Evolutionary conservation across 1,140 invertebrate genomes (phyloP).

Genomic region (Lepeophtheirus salmonis): DNA sequence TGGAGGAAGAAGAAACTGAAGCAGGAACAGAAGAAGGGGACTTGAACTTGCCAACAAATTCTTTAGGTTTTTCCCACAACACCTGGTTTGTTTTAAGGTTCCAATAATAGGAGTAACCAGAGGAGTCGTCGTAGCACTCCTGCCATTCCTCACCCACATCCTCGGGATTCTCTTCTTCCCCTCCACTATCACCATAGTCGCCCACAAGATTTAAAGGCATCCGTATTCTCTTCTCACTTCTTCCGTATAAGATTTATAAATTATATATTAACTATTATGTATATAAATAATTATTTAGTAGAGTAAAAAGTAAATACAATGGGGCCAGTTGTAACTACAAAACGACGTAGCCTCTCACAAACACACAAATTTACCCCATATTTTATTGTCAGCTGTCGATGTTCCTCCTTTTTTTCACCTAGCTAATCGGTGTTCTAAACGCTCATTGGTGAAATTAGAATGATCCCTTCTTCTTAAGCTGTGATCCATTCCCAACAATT

Average conservation of each 20-base stretch:
- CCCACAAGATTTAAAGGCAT: not conserved
- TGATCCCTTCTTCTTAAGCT: too few relatives aligned
- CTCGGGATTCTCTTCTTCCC: not conserved
- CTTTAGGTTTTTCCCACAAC: constrained; percentile 46
- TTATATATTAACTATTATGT: not conserved
- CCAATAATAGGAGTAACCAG: constrained; percentile 52
- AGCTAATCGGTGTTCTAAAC: too few relatives aligned
- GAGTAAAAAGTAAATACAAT: not conserved
- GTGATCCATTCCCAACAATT: too few relatives aligned
- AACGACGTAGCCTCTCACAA: too few relatives aligned
- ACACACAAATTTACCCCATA: too few relatives aligned
- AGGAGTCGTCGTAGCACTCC: constrained; percentile 44
- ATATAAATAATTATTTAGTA: not conserved
- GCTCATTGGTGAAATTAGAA: too few relatives aligned
- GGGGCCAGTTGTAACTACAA: too few relatives aligned
- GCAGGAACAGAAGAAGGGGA: too few relatives aligned
- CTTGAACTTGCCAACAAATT: constrained; percentile 26
- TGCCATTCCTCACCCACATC: constrained; percentile 33
- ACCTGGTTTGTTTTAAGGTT: constrained; percentile 47
- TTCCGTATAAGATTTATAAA: too few relatives aligned
- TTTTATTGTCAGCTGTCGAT: too few relatives aligned
- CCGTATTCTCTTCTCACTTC: not conserved
- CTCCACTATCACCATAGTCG: not conserved
- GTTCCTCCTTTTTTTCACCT: too few relatives aligned
- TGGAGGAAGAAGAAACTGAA: not conserved